Evolutionary conservation across 2,797 vertebrate genomes (phyloP).

Genomic region (Podarcis lilfordi): DNA sequence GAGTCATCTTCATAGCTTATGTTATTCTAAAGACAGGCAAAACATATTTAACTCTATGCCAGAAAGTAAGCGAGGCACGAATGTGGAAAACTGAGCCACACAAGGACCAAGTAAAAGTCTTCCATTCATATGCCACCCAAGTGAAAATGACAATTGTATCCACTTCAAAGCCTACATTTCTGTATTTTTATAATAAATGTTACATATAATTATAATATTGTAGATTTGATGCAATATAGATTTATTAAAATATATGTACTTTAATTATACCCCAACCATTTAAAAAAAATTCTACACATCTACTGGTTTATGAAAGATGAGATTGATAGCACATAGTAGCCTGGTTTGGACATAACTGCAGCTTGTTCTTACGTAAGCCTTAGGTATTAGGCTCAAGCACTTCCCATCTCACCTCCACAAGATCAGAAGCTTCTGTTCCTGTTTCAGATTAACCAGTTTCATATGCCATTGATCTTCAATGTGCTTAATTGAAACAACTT

Average conservation of each 20-base stretch:
- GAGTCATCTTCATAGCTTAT: slow-evolving; percentile 48
- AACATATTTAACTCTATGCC: slow-evolving; percentile 13
- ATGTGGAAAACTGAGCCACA: slow-evolving; percentile 5
- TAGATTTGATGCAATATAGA: neutral
- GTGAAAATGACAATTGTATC: no score
- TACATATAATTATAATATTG: neutral
- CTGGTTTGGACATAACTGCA: neutral
- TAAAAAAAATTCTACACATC: no score
- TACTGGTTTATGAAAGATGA: neutral
- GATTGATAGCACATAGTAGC: neutral
- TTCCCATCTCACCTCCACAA: neutral
- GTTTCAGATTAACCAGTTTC: neutral
- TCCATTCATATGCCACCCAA: neutral
- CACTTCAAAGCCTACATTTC: neutral
- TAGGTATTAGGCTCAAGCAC: neutral
- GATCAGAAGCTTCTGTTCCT: neutral
- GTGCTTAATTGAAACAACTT: neutral
- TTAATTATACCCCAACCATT: no score
- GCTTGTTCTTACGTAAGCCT: neutral
- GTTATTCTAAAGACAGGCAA: slow-evolving; percentile 72
- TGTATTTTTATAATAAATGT: neutral
- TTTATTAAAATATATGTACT: neutral
- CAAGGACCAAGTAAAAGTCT: slow-evolving; percentile 4
- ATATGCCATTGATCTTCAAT: neutral
- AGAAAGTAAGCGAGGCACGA: slow-evolving; percentile 10